Base-by-base conservation (phyloP, 2,888 invertebrate genomes). In the Julus scandinavius region DNA sequence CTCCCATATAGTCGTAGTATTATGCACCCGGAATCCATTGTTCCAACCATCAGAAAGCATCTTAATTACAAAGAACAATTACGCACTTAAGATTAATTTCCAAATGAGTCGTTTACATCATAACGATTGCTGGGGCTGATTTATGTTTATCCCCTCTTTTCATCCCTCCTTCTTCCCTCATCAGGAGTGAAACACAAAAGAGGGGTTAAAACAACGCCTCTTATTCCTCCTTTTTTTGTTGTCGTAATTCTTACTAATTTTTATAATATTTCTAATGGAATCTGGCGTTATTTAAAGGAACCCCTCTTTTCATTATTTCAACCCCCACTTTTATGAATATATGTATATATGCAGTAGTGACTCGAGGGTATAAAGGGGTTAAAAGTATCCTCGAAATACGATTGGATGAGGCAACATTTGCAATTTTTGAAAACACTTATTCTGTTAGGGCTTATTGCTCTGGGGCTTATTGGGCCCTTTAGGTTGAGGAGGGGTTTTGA, bases 61-160 rank as follows among this genome's bases (percentile, higher is more conserved):
- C 88, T 88, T 88, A 88, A 88, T 88, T 88, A 88, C 88, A 84
- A 88, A 88, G 88, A 85, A 85, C 88, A 88, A 88, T 88, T 88
- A 88, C 50, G 88, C 88, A 88, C 88, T 88, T 88, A 88, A 88
- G 88, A 88, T 88, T 88, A 88, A 88, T 88, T 88, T 88, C 80
- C 88, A 88, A 88, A 88, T 88, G 88, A 88, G 80, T 88, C 80
- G 72, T 88, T 88, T 80, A 80, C 88, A 84, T 88, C 88, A 88
- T 88, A 88, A 88, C 88, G 88, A 88, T 88, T 88, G 88, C 85
- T 63, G 40, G 20, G 87, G 54, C 63, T 87, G 87, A 87, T 87
- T 87, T 87, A 87, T 87, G 87, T 20, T 29, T 87, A 29, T 29
- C 29, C 29, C 29, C 29, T 29, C 29, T 29, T 29, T 29, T 29